Base-by-base conservation (phyloP, 2,797 vertebrate genomes). In the Bufotes viridis region DNA sequence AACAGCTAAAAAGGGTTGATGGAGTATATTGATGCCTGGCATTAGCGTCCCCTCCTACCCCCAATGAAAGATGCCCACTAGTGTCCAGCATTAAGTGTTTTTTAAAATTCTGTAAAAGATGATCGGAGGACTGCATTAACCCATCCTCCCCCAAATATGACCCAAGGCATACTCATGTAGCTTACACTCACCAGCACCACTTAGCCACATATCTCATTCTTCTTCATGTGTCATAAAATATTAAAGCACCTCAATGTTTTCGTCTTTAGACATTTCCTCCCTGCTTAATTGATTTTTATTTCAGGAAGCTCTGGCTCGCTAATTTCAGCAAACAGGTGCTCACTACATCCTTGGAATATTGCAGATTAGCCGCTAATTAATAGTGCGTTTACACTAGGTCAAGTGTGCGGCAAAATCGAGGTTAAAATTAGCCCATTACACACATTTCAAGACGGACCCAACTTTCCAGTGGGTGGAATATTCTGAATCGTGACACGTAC, bases 271-370 rank as follows among this genome's bases (percentile, higher is more conserved):
- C 51, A 78, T 82, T 88, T 78, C 72, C 63, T 84, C 42, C 60
- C 34, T 84, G 74, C 49, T 72, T 88, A 84, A 88, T 88, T 88
- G 82, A 88, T 88, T 88, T 42, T 79, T 51, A 79, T 88, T 78
- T 53, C 74, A 51, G 76, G 63, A 80, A 84, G 42, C 69, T n/a
- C 63, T 20, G 67, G 51, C 17, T 49, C 58, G n/a, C 87, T 84
- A 84, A 88, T 88, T 78, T 78, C 57, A 84, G 60, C 60, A 51
- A 61, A 78, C 42, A 87, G 69, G 74, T 29, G 3, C 18, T 22
- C 10, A 22, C 5, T 17, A 7, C n/a, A 72, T 72, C 63, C 81
- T 51, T 12, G 57, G 75, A 80, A 88, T 74, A 88, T 85, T 75
- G 24, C 42, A 72, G 42, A 81, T 80, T 55, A 63, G n/a, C 20